Base-by-base conservation (phyloP, 2,888 invertebrate genomes). In the Amiota communis region DNA sequence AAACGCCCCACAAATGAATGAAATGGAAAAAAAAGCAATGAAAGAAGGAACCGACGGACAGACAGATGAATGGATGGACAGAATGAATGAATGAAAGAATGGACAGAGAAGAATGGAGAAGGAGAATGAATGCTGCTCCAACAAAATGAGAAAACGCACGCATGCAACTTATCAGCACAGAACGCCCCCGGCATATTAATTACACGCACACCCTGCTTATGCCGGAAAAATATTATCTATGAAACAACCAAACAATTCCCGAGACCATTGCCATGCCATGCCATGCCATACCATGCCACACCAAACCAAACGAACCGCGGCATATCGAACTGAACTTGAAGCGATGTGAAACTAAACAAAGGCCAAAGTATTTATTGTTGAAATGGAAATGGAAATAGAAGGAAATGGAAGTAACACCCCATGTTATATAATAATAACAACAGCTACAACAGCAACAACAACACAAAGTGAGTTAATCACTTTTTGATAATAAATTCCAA, bases 401-500 rank as follows among this genome's bases (percentile, higher is more conserved):
- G 57, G 11, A 17, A 59, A 17, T 36, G 11, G 17, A 59, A 59
- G 51, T 23, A 68, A 51, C n/a, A 51, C 67, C 67, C 17, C 47
- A 12, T 53, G 51, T 53, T 68, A 51, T 51, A n/a, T 51, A 68
- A 68, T 23, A 15, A 17, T 4, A 36, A 4, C 57, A 17, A 20
- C 57, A 15, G 4, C 11, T 3, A 20, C 20, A 15, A 68, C 51
- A 15, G 13, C 12, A 36, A 4, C 57, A 17, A 20, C 57, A 15
- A 17, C 11, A 11, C 1, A 59, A 59, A 17, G 57, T 20, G 49
- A 67, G 67, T 67, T 67, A 65, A 67, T 67, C 67, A 67, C 67
- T 68, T 68, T 68, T 36, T 68, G 53, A 68, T 77, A 78, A 79
- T 79, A 79, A 79, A 79, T 79, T 79, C 77, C 78, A 79, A 79